Percentiles rank a stretch among this genome's conserved stretches.
These are phyloP conservation scores for Leptosomus discolor DNA, from an alignment of 2,113 vertebrate species.

Conservation along the genomic window DNA sequence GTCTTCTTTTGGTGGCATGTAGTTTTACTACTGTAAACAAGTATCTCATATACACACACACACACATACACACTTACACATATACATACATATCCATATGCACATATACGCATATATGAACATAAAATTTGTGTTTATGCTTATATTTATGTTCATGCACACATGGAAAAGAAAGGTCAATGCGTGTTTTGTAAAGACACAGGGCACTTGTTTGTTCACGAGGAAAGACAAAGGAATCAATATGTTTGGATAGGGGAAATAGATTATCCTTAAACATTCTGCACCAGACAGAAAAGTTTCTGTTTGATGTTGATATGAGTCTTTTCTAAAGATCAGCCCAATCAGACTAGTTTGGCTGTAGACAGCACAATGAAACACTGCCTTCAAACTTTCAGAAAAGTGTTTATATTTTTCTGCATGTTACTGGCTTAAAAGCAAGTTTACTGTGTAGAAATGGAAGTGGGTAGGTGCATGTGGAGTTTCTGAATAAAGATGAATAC, in stretches of 20 bases:
- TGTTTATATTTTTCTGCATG: not conserved
- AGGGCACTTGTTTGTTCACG: not conserved
- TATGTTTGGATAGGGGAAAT: not conserved
- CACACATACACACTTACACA: rapidly evolving
- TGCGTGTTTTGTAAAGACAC: not conserved
- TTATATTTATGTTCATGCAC: not conserved
- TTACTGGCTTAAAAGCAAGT: not conserved
- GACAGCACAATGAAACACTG: not conserved
- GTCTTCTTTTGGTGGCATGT: not conserved
- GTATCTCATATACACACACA: not conserved
- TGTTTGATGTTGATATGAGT: not conserved
- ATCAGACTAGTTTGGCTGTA: not conserved
- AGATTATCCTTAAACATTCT: not conserved
- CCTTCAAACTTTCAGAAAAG: not conserved
- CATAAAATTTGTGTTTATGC: not conserved
- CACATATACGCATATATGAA: not conserved
- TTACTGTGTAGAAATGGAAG: not conserved
- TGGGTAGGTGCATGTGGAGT: rapidly evolving
- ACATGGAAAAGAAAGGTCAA: not conserved
- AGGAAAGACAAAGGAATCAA: not conserved
- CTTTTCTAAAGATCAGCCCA: not conserved
- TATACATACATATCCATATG: not conserved
- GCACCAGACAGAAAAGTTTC: not conserved
- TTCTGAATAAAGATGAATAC: not conserved
- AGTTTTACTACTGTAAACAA: not conserved